These are phyloP conservation scores for Drosophila navojoa DNA, from an alignment of 1,140 invertebrate species.

Conservation along the genomic window DNA sequence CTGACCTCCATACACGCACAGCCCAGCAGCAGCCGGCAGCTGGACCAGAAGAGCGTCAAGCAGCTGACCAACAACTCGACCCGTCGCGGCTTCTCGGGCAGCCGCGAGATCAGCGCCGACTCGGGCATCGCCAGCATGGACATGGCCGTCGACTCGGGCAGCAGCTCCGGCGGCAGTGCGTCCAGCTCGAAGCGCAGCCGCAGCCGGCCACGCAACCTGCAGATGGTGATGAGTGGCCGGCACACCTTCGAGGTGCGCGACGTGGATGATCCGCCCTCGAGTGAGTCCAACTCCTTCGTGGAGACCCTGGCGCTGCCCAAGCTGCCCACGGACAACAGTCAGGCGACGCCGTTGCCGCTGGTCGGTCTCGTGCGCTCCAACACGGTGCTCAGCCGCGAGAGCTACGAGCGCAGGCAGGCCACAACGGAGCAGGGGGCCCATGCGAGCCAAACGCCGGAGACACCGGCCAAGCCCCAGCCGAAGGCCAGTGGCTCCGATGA, in stretches of 20 bases:
- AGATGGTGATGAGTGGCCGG: conserved; percentile 86
- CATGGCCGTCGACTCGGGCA: conserved; percentile 83
- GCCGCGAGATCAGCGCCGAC: conserved; percentile 85
- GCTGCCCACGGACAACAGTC: conserved; percentile 86
- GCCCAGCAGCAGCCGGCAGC: conserved; percentile 55
- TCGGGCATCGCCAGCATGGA: conserved; percentile 87
- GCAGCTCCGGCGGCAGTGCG: conserved; percentile 69
- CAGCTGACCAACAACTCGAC: conserved; percentile 88
- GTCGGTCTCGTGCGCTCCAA: conserved; percentile 76
- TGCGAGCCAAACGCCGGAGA: background rate
- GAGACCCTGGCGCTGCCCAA: conserved; percentile 86
- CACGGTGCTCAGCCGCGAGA: conserved; percentile 76
- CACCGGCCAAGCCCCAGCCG: conserved; percentile 31
- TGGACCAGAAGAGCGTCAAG: conserved; percentile 89
- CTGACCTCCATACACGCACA: conserved; percentile 71
- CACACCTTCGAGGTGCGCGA: conserved; percentile 87
- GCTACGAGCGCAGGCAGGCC: conserved; percentile 61
- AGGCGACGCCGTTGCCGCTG: conserved; percentile 83
- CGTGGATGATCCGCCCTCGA: conserved; percentile 85
- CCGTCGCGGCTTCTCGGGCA: conserved; percentile 82
- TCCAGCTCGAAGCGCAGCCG: conserved; percentile 66
- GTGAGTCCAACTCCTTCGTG: conserved; percentile 86
- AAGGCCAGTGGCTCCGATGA: conserved; percentile 61
- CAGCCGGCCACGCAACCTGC: conserved; percentile 85
- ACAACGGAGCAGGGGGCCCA: background rate